Evolutionary conservation across 2,113 vertebrate genomes (phyloP), one percentile per base, ranked within the genome.

Genomic region (Mirza zaza): DNA sequence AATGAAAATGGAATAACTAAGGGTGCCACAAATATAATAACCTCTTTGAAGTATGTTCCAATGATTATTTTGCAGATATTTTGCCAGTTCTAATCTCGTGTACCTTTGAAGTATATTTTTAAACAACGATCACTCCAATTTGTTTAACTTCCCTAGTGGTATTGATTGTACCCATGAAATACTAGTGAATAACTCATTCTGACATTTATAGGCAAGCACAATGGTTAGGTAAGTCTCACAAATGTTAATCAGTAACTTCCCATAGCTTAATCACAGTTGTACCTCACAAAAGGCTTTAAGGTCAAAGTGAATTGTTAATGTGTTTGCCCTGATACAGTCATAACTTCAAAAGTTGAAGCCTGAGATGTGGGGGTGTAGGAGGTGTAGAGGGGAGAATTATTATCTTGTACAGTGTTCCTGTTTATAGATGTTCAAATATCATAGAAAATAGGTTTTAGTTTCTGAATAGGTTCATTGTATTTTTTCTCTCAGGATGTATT

Each of bases 111-210:
- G 32, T 68, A 20, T 75, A 48, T 87, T 91, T 93, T 73, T 29
- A 94, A 96, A 91, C 10, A 76, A 79, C 36, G 32, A 25, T 36
- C 29, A 65, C 9, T 65, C 10, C 80, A 48, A 95, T 71, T 80
- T 82, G 55, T 87, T 88, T 83, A 55, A 93, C 63, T 94, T 89
- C 34, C 6, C 57, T 76, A 86, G 5, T 92, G 36, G 6, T 80
- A 87, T 75, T 77, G 81, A 68, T 39, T 87, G 52, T 67, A n/a
- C 48, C 34, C 7, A 48, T 55, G 73, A 87, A 93, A 85, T 48
- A 39, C 75, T 95, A 93, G 73, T 85, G 45, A 85, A n/a, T 94
- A 65, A 79, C 25, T 96, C 32, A 48, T 86, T 76, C n/a, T 95
- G 87, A 67, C 89, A 61, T 90, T 95, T 93, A 83, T 45, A 83